A percentile compares a stretch with the other conserved stretches of the same genome.
phyloP scores from a whole-genome alignment of 2,888 invertebrate species.

The Tribolium freemani region DNA sequence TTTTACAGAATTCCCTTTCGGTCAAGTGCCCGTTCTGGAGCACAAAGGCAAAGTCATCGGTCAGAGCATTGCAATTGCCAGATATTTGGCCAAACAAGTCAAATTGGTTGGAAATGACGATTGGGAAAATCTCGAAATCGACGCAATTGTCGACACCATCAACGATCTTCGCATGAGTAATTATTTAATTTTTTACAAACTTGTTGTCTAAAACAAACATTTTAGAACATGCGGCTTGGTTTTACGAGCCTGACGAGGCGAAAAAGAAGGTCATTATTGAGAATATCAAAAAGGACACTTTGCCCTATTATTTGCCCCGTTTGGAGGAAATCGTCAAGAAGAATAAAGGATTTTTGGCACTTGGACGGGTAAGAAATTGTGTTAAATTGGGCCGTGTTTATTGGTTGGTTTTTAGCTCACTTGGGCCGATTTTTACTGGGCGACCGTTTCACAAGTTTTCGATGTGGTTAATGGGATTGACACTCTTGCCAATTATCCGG shows the following conservation, averaged over 20 bases:
- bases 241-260: slow-evolving; percentile 70
- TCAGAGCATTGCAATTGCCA: slow-evolving; percentile 74
- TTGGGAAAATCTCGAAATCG: slow-evolving; percentile 75
- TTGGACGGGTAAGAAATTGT: slow-evolving; percentile 63
- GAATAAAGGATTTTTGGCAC: slow-evolving; percentile 73
- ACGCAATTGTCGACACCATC: slow-evolving; percentile 74
- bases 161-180: slow-evolving; percentile 74
- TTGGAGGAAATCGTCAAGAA: slow-evolving; percentile 72
- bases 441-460: slow-evolving; percentile 64
- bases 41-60: slow-evolving; percentile 74
- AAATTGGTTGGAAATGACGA: slow-evolving; percentile 72
- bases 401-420: slow-evolving; percentile 64
- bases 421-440: slow-evolving; percentile 77
- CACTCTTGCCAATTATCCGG: slow-evolving; percentile 47
- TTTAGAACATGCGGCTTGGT: slow-evolving; percentile 69
- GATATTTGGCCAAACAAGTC: slow-evolving; percentile 75
- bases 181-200: not conserved
- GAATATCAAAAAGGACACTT: slow-evolving; percentile 67
- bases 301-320: slow-evolving; percentile 73
- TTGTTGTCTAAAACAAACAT: not conserved
- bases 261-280: slow-evolving; percentile 67
- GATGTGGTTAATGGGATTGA: slow-evolving; percentile 49
- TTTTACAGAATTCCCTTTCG: slow-evolving; percentile 71
- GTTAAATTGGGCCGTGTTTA: not conserved
- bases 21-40: slow-evolving; percentile 75